These are phyloP conservation scores for Bucorvus abyssinicus DNA, from an alignment of 2,797 vertebrate genomes.

Conservation along the genomic window DNA sequence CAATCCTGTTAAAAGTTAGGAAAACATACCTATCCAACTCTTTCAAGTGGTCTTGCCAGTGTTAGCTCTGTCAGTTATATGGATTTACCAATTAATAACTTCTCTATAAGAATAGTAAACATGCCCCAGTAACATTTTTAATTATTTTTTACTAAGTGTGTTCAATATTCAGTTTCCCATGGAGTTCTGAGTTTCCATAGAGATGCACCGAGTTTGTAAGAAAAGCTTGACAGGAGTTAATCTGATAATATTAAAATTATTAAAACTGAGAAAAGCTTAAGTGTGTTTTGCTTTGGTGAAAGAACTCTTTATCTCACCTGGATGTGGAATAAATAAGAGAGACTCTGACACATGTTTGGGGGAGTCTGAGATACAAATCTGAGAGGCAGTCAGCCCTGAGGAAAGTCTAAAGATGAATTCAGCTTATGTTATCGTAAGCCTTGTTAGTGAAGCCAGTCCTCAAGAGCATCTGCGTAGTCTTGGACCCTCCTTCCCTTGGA, in stretches of 20 bases:
- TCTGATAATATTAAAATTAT: neutral
- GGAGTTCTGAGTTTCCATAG: neutral
- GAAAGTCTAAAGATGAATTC: neutral
- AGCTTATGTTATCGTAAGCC: neutral
- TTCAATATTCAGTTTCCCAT: neutral
- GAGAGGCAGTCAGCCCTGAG: neutral
- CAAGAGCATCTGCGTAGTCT: neutral
- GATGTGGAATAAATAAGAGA: neutral
- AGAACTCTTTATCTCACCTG: neutral
- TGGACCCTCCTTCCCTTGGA: neutral
- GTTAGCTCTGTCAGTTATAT: neutral
- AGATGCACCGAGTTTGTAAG: neutral
- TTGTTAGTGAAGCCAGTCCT: neutral
- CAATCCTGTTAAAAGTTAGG: neutral
- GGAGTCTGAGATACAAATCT: neutral
- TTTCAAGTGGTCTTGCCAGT: neutral
- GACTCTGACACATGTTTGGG: fast-evolving
- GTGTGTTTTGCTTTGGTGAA: neutral
- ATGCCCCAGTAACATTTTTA: neutral
- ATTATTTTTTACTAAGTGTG: neutral
- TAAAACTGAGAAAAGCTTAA: neutral
- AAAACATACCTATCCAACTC: neutral
- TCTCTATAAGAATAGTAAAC: neutral
- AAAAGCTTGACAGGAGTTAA: neutral
- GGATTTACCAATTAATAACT: neutral